phyloP scores from a whole-genome alignment of 2,888 invertebrate species.

The Protophormia terraenovae region DNA sequence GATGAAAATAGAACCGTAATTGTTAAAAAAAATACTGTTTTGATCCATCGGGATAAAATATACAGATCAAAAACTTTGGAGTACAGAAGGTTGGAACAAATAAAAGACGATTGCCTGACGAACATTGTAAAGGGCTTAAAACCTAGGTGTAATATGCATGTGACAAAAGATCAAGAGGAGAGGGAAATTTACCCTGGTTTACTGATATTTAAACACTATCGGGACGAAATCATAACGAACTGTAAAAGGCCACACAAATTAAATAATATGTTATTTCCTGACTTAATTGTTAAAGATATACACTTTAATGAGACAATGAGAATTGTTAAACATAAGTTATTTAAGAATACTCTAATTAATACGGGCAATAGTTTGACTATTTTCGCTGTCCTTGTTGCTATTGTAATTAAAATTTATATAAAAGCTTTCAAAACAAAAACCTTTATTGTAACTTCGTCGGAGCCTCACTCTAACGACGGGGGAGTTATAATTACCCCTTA shows the following conservation, averaged over 20 bases:
- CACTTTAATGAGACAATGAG: not conserved
- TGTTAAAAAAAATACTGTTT: not conserved
- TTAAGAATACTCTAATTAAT: not conserved
- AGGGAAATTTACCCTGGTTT: too few species aligned
- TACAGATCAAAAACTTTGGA: not conserved
- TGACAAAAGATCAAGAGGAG: not conserved
- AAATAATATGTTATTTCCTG: not conserved
- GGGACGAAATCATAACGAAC: not conserved
- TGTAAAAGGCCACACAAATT: not conserved
- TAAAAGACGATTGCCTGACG: not conserved
- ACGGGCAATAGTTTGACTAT: not conserved
- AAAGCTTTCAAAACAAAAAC: not conserved
- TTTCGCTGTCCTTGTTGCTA: not conserved
- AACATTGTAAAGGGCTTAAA: not conserved
- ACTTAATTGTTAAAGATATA: slow-evolving; percentile 31
- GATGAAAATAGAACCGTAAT: slow-evolving; percentile 12
- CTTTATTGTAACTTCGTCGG: too few species aligned
- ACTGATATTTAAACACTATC: not conserved
- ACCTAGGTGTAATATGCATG: not conserved
- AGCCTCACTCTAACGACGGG: not conserved
- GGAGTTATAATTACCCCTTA: not conserved
- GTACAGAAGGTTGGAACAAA: not conserved
- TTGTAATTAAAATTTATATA: not conserved
- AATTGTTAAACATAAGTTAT: not conserved
- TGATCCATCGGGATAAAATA: not conserved